phyloP scores from a whole-genome alignment of 2,797 vertebrate species.

The Pteropus rufus region DNA sequence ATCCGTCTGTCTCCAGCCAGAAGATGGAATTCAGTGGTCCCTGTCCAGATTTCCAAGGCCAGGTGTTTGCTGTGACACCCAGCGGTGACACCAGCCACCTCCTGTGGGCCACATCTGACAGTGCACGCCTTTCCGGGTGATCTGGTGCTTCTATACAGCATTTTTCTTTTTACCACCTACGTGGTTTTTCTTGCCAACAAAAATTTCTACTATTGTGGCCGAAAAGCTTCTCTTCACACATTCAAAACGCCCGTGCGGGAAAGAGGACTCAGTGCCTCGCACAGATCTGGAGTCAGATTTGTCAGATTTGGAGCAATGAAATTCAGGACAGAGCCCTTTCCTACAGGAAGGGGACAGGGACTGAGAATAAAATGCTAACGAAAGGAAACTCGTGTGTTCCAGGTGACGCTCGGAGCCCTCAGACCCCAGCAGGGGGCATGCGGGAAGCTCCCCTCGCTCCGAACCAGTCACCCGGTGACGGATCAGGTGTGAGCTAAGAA shows the following conservation, averaged over 20 bases:
- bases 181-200: neutral
- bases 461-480: no score
- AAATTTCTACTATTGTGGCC: neutral
- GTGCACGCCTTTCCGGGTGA: neutral
- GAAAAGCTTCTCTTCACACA: neutral
- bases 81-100: neutral
- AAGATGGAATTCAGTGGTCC: neutral
- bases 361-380: constrained; percentile 12
- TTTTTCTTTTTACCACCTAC: neutral
- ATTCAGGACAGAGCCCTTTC: neutral
- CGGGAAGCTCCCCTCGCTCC: neutral
- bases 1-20: neutral
- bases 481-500: neutral
- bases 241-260: neutral
- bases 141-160: neutral
- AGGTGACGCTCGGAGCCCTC: neutral
- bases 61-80: neutral
- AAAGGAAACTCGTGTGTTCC: neutral
- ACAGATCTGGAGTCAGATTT: neutral
- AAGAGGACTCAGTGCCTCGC: neutral
- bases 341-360: neutral
- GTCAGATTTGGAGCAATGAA: neutral
- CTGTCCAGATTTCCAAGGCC: neutral
- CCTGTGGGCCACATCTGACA: neutral
- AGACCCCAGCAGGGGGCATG: accelerated